These are phyloP conservation scores for Patella pellucida DNA, from an alignment of 2,888 invertebrate genomes.

Conservation along the genomic window DNA sequence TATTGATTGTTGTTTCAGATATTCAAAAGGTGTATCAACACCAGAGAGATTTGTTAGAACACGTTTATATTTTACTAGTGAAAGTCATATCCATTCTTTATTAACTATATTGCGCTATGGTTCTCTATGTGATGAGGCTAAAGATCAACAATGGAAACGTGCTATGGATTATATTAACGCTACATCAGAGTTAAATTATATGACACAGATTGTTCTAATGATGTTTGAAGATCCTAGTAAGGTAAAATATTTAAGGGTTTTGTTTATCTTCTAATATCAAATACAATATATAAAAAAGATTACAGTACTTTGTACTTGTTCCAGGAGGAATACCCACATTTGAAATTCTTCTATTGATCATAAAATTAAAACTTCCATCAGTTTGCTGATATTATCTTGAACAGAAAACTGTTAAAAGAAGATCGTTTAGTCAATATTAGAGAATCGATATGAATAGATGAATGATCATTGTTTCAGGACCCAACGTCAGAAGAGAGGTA, in stretches of 20 bases:
- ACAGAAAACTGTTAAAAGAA: too few relatives aligned
- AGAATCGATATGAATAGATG: too few relatives aligned
- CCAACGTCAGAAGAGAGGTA: constrained; percentile 85
- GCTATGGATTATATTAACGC: constrained; percentile 94
- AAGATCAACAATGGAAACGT: constrained; percentile 97
- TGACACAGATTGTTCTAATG: constrained; percentile 99
- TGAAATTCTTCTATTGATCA: too few relatives aligned
- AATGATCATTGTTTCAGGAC: constrained; percentile 57
- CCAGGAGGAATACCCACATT: too few relatives aligned
- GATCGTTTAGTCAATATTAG: too few relatives aligned
- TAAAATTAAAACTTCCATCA: too few relatives aligned
- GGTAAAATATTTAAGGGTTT: constrained; percentile 69
- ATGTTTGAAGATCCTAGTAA: constrained; percentile 97
- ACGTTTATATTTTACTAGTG: constrained; percentile 98
- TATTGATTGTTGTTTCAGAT: constrained; percentile 74
- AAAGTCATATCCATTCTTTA: constrained; percentile 98
- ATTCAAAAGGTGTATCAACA: constrained; percentile 97
- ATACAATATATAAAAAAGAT: too few relatives aligned
- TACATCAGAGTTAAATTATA: constrained; percentile 97
- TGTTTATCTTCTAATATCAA: background rate
- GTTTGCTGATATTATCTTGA: too few relatives aligned
- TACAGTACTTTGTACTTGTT: too few relatives aligned
- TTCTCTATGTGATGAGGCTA: constrained; percentile 83
- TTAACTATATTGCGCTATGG: constrained; percentile 95
- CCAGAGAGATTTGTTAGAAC: constrained; percentile 98